Evolutionary conservation across 1,140 invertebrate genomes (phyloP).

Genomic region (Ips typographus): DNA sequence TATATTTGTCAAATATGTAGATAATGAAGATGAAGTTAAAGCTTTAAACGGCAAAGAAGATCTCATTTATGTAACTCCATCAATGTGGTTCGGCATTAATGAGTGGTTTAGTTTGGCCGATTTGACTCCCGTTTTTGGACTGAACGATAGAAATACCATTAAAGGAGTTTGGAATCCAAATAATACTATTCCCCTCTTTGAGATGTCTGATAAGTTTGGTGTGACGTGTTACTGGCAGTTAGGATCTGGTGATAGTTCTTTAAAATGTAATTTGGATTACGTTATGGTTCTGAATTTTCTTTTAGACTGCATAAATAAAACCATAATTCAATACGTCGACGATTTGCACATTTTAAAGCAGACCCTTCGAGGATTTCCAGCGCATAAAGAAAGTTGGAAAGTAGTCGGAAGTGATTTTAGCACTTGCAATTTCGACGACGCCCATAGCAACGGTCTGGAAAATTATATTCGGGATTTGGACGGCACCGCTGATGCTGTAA

Average conservation of each 20-base stretch:
- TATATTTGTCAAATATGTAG: conserved; percentile 54
- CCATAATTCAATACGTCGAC: conserved; percentile 55
- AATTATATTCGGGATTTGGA: conserved; percentile 58
- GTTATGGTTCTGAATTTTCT: background rate
- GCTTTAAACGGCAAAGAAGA: conserved; percentile 23
- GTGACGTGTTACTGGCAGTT: conserved; percentile 64
- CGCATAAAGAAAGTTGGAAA: conserved; percentile 51
- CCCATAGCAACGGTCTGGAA: conserved; percentile 44
- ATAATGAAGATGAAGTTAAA: conserved; percentile 46
- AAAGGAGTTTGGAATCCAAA: conserved; percentile 57
- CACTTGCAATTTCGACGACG: conserved; percentile 51
- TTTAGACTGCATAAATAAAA: conserved; percentile 56
- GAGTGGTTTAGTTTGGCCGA: conserved; percentile 55
- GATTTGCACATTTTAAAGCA: conserved; percentile 60
- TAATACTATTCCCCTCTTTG: conserved; percentile 55
- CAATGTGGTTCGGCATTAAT: conserved; percentile 54
- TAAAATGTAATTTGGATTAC: background rate
- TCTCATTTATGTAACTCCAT: conserved; percentile 39
- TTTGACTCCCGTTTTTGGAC: conserved; percentile 55
- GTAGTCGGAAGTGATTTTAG: conserved; percentile 56
- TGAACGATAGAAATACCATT: conserved; percentile 52
- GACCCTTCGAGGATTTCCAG: conserved; percentile 60
- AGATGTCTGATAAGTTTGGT: conserved; percentile 59
- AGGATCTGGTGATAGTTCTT: conserved; percentile 59
- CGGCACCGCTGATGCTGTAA: conserved; percentile 58